Conservation (phyloP, 2,113 vertebrate genomes). For the Pantherophis guttatus region DNA sequence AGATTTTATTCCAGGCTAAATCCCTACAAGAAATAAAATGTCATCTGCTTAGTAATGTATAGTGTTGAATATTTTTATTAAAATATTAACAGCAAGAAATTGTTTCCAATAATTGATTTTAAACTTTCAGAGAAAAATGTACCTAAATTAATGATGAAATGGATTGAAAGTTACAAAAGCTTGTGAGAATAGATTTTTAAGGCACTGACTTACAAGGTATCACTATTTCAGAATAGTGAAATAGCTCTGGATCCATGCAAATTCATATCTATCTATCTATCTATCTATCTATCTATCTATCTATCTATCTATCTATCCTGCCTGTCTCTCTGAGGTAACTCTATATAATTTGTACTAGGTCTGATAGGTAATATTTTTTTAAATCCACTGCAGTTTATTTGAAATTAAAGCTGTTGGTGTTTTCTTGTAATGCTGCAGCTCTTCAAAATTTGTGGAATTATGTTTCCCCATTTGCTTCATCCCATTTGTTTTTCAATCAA, state of each 20-base stretch:
- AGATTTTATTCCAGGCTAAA: conserved; percentile 88
- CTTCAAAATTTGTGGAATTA: background rate
- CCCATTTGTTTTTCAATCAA: background rate
- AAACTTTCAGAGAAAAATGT: background rate
- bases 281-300: too few relatives aligned
- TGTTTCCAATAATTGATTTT: conserved; percentile 27
- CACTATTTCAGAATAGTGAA: background rate
- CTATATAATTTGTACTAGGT: too few relatives aligned
- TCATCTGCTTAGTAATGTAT: conserved; percentile 41
- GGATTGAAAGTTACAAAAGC: background rate
- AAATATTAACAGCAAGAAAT: conserved; percentile 40
- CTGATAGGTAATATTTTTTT: background rate
- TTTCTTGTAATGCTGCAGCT: background rate
- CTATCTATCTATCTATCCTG: too few relatives aligned
- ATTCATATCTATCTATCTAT: background rate
- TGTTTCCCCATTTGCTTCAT: background rate
- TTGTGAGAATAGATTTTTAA: background rate
- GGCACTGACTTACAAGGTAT: background rate
- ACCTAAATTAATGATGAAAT: background rate
- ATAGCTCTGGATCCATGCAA: background rate
- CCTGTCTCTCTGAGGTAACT: too few relatives aligned
- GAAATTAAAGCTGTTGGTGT: background rate
- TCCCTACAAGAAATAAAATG: conserved; percentile 71
- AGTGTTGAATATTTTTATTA: conserved; percentile 50
- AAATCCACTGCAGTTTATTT: background rate